Evolutionary conservation across 2,797 vertebrate genomes (phyloP).

Genomic region (Coluber constrictor): DNA sequence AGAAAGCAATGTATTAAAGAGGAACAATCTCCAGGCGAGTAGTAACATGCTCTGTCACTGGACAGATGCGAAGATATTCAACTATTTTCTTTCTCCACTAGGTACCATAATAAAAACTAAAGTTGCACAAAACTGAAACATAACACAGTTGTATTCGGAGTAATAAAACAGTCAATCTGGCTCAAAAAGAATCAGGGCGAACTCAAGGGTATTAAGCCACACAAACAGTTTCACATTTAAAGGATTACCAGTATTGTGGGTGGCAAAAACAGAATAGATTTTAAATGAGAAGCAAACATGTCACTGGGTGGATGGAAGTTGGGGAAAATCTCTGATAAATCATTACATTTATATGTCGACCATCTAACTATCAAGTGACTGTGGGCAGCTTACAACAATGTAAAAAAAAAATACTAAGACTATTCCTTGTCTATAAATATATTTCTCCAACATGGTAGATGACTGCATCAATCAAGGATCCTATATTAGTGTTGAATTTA

Average conservation of each 20-base stretch:
- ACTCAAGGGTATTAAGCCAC: not conserved
- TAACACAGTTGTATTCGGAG: not conserved
- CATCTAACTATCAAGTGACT: not conserved
- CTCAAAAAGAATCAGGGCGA: not conserved
- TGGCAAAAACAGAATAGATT: not conserved
- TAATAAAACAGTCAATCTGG: not conserved
- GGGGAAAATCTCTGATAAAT: not conserved
- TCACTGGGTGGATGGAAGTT: not conserved
- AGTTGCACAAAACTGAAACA: not conserved
- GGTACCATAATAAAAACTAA: not conserved
- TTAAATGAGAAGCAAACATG: not conserved
- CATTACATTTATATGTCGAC: not conserved
- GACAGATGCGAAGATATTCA: too few relatives aligned
- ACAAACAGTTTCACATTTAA: not conserved
- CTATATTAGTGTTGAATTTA: conserved; percentile 78
- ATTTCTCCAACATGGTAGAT: not conserved
- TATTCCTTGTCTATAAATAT: not conserved
- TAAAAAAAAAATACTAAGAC: not conserved
- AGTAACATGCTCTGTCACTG: too few relatives aligned
- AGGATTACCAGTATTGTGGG: not conserved
- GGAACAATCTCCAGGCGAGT: not conserved
- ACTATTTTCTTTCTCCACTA: not conserved
- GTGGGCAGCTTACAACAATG: not conserved
- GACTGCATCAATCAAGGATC: conserved; percentile 23
- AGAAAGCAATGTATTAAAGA: not conserved